Percentiles rank a stretch among this genome's conserved stretches.
Evolutionary conservation across 2,888 invertebrate genomes (phyloP).

Genomic region (Conops quadrifasciatus): DNA sequence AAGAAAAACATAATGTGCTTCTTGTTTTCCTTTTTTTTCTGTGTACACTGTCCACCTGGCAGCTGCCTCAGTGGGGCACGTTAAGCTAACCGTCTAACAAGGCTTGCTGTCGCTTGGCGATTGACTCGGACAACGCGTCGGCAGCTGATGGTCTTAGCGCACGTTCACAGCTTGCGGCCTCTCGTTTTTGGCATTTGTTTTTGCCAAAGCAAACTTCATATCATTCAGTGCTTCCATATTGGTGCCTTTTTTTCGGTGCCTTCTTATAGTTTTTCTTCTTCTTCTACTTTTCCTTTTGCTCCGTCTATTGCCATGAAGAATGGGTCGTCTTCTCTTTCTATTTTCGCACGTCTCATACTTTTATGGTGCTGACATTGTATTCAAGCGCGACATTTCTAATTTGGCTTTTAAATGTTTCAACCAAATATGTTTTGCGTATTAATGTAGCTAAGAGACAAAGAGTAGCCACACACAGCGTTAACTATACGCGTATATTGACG

Average conservation of each 20-base stretch:
- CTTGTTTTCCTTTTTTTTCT: too few relatives aligned
- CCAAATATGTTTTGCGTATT: constrained; percentile 46
- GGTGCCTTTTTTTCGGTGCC: too few relatives aligned
- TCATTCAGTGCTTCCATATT: too few relatives aligned
- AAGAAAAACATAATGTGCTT: too few relatives aligned
- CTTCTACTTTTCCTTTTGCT: not conserved
- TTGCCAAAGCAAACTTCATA: too few relatives aligned
- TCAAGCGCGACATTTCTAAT: constrained; percentile 52
- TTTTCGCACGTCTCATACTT: constrained; percentile 21
- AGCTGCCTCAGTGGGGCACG: not conserved
- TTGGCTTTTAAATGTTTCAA: constrained; percentile 51
- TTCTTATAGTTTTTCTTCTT: too few relatives aligned
- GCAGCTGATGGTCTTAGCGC: not conserved
- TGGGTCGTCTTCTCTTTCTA: not conserved
- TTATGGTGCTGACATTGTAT: constrained; percentile 50
- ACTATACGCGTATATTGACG: too few relatives aligned
- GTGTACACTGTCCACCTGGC: constrained; percentile 2
- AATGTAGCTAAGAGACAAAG: constrained; percentile 8
- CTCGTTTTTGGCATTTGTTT: too few relatives aligned
- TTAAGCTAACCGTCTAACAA: constrained; percentile 7
- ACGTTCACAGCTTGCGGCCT: not conserved
- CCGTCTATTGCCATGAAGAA: not conserved
- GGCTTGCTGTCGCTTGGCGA: not conserved
- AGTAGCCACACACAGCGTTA: too few relatives aligned
- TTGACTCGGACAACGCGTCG: too few relatives aligned